Conservation (phyloP, 1,140 invertebrate species). For the Trichonephila clavata region DNA sequence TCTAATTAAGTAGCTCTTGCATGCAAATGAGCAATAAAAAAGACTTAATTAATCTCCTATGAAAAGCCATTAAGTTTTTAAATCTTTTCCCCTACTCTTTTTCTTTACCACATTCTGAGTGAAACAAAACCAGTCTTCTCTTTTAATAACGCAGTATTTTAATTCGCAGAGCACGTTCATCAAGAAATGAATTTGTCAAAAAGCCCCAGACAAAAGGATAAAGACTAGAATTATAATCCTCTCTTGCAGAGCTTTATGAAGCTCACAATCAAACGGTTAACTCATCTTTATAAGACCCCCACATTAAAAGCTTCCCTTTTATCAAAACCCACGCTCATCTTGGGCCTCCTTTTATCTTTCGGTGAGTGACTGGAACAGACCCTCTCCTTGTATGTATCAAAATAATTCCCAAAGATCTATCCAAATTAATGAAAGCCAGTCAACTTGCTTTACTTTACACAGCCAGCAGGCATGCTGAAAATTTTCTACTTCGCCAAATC, state of each 20-base stretch:
- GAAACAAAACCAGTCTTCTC: background rate
- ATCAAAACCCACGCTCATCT: background rate
- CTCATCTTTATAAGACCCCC: background rate
- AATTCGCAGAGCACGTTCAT: background rate
- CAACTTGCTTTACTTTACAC: background rate
- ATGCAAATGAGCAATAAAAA: slow-evolving; percentile 10
- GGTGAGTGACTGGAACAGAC: background rate
- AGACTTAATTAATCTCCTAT: background rate
- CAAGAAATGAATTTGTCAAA: background rate
- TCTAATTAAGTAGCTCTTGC: background rate
- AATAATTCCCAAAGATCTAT: slow-evolving; percentile 35
- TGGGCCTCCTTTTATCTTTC: background rate
- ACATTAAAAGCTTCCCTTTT: background rate
- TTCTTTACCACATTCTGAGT: background rate
- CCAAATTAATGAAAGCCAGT: slow-evolving; percentile 28
- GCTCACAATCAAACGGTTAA: background rate
- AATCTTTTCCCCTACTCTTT: background rate
- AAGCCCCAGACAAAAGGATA: background rate
- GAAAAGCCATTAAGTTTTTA: slow-evolving; percentile 9
- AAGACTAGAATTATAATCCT: no score
- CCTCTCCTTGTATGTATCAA: slow-evolving; percentile 15
- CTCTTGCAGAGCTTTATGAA: background rate
- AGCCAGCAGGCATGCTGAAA: slow-evolving; percentile 12
- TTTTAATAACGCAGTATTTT: background rate
- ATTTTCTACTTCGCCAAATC: slow-evolving; percentile 30